Percentiles rank a stretch among this genome's conserved stretches.
These are phyloP conservation scores for Brachynemurus nebulosus DNA, from an alignment of 2,888 invertebrate genomes.

Conservation along the genomic window DNA sequence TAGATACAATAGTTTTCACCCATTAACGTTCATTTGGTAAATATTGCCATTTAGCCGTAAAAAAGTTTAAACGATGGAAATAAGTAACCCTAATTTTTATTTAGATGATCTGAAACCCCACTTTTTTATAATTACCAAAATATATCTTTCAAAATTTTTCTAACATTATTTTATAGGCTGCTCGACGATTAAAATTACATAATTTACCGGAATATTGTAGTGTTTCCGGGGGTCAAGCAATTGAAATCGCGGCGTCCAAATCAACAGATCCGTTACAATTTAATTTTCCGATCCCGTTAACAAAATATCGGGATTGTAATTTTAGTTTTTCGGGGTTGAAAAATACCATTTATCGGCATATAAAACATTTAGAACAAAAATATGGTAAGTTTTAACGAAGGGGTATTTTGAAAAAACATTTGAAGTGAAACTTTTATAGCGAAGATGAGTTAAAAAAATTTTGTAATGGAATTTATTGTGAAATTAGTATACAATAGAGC, in stretches of 20 bases:
- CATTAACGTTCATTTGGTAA: no score
- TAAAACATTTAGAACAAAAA: slow-evolving; percentile 42
- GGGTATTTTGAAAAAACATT: slow-evolving; percentile 25
- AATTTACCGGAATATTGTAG: slow-evolving; percentile 59
- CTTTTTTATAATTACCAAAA: no score
- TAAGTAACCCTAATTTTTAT: no score
- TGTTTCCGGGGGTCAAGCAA: slow-evolving; percentile 70
- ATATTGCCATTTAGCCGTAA: no score
- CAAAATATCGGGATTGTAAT: slow-evolving; percentile 59
- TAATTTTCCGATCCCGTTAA: slow-evolving; percentile 50
- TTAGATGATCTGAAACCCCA: no score
- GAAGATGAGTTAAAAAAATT: no score
- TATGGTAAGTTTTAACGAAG: slow-evolving; percentile 35
- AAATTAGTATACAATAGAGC: no score
- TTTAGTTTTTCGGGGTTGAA: slow-evolving; percentile 84
- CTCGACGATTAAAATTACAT: slow-evolving; percentile 68
- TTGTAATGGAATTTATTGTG: no score
- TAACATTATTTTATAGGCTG: slow-evolving; percentile 36
- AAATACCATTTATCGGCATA: slow-evolving; percentile 40
- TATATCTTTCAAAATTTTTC: slow-evolving; percentile 4
- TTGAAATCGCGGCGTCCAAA: slow-evolving; percentile 64
- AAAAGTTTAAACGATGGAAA: no score
- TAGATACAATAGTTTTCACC: no score
- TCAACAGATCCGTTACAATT: slow-evolving; percentile 50
- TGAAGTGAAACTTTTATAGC: no score